Evolutionary conservation across 2,113 vertebrate genomes (phyloP).

Genomic region (Ceyx melanurus): DNA sequence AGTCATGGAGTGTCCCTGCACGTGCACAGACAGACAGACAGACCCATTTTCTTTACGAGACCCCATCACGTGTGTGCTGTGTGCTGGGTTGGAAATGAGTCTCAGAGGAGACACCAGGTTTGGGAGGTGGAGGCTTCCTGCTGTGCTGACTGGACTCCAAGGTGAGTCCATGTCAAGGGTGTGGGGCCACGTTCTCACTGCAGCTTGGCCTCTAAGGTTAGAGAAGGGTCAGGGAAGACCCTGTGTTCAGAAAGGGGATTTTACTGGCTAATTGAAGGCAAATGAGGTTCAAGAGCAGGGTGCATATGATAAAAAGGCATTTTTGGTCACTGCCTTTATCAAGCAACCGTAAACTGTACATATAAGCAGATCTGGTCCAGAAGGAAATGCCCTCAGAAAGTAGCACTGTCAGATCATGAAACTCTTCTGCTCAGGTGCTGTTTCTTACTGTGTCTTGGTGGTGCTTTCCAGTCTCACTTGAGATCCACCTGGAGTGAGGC

Average conservation of each 20-base stretch:
- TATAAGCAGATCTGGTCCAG: not conserved
- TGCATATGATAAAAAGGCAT: not conserved
- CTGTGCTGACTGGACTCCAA: not conserved
- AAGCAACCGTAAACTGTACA: not conserved
- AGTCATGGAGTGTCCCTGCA: not conserved
- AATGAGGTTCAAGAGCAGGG: not conserved
- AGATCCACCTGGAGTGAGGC: not conserved
- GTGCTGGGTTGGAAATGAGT: not conserved
- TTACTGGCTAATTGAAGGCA: not conserved
- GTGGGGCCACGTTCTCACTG: not conserved
- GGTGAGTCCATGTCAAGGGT: not conserved
- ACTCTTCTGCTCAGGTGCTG: not conserved
- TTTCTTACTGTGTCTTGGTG: not conserved
- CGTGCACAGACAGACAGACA: fast-evolving
- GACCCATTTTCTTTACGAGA: not conserved
- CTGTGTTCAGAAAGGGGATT: not conserved
- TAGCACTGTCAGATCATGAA: not conserved
- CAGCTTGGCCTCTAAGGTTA: not conserved
- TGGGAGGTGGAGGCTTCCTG: not conserved
- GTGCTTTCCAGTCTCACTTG: not conserved
- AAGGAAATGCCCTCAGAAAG: not conserved
- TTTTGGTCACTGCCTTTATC: not conserved
- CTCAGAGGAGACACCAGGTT: not conserved
- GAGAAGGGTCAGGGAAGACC: not conserved
- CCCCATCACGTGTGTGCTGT: fast-evolving